Base-by-base conservation (phyloP, 2,888 invertebrate genomes). In the Melinaea menophilus region DNA sequence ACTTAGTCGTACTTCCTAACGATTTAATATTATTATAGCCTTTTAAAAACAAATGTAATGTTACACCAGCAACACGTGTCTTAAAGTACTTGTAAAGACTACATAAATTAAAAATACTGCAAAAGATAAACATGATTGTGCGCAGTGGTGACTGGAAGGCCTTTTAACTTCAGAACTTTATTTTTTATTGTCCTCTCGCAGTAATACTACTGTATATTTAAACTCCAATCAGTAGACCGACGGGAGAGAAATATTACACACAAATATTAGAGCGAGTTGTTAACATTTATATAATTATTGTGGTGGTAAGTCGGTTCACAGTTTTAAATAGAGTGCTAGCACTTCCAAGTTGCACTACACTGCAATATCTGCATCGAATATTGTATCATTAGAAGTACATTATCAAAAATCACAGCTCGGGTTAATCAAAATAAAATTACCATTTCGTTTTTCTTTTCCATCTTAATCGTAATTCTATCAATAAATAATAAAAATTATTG, bases 341-440 rank as follows among this genome's bases (percentile, higher is more conserved):
- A 56, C 47, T 59, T 55, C 41, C 51, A 59, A 63, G 62, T 57
- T 48, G 63, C 57, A 65, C 48, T 58, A 56, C 57, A 56, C 58
- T 58, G 62, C 63, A 63, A 62, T 63, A 57, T 56, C 67, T 66
- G 62, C 63, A 64, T 64, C 61, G 69, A 70, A 70, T 71, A 70
- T 71, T 72, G 72, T 68, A 71, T 74, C 68, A 72, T 82, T 79
- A 85, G 79, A 82, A 76, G 82, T 79, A 88, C 81, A 86, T 86
- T 87, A 86, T 85, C 86, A 88, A 89, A 88, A 90, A 90, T 90
- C 90, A 90, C 90, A 90, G 90, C 90, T 90, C 90, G 87, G 85
- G 88, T 88, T 89, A 86, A 84, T 88, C 88, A 89, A 89, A 85
- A 84, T 87, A 85, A 83, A 84, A 84, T 85, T 79, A 82, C 80